These are phyloP conservation scores for Macrosteles quadrilineatus DNA, from an alignment of 1,140 invertebrate species.

Conservation along the genomic window DNA sequence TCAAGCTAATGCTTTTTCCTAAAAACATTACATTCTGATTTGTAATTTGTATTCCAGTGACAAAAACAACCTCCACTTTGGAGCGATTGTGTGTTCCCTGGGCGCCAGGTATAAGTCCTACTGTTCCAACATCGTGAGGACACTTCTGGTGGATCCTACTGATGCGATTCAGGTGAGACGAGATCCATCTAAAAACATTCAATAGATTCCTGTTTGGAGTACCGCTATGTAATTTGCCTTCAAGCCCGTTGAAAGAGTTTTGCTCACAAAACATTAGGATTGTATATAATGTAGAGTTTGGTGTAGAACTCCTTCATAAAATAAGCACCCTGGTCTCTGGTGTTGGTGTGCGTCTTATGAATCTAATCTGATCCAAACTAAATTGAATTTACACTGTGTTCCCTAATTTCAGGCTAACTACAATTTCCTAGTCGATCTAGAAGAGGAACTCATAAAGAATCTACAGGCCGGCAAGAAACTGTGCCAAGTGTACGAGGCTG, in stretches of 20 bases:
- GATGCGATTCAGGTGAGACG: conserved; percentile 69
- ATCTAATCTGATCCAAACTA: no score
- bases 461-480: conserved; percentile 83
- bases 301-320: no score
- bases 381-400: no score
- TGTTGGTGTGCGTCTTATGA: no score
- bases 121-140: conserved; percentile 97
- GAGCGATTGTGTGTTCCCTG: conserved; percentile 92
- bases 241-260: no score
- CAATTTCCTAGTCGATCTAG: conserved; percentile 87
- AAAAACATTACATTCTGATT: no score
- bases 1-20: conserved; percentile 16
- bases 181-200: no score
- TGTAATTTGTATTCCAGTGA: conserved; percentile 64
- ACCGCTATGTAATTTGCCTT: no score
- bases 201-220: no score
- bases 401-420: conserved; percentile 89
- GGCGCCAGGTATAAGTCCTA: conserved; percentile 96
- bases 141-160: conserved; percentile 95
- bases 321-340: no score
- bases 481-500: conserved; percentile 86
- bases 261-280: no score
- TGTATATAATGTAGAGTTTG: no score
- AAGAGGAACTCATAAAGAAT: conserved; percentile 88
- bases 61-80: conserved; percentile 94